phyloP scores from a whole-genome alignment of 2,113 vertebrate genomes.

The Emberiza fucata region DNA sequence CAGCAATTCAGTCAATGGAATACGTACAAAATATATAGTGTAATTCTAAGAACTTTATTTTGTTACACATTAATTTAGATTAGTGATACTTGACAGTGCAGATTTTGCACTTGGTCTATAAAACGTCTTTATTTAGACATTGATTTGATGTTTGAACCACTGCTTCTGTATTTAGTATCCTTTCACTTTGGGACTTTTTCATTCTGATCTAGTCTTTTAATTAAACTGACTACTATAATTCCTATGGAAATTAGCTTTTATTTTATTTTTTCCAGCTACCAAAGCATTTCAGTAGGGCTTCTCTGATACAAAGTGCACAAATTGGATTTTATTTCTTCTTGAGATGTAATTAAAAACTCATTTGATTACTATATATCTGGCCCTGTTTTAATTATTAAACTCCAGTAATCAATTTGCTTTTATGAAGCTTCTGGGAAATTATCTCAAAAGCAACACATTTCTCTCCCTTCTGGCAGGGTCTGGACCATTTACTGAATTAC shows the following conservation, averaged over 20 bases:
- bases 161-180: conserved; percentile 55
- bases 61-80: conserved; percentile 9
- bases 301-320: conserved; percentile 69
- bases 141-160: conserved; percentile 35
- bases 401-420: conserved; percentile 82
- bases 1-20: conserved; percentile 26
- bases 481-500: conserved; percentile 77
- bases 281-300: conserved; percentile 72
- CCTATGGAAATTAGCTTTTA: conserved; percentile 76
- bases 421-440: conserved; percentile 86
- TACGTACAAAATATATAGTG: conserved; percentile 16
- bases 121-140: conserved; percentile 53
- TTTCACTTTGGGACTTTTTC: conserved; percentile 52
- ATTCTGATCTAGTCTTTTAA: conserved; percentile 71
- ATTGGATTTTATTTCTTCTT: conserved; percentile 75
- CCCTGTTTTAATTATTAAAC: conserved; percentile 78
- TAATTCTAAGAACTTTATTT: conserved; percentile 35
- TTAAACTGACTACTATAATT: conserved; percentile 75
- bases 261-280: conserved; percentile 69
- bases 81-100: conserved; percentile 34
- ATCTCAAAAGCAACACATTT: conserved; percentile 79
- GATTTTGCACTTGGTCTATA: conserved; percentile 27
- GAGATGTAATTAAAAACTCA: conserved; percentile 82
- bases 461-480: conserved; percentile 78
- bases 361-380: conserved; percentile 82